Evolutionary conservation across 2,113 vertebrate genomes (phyloP).

Genomic region (Notiomystis cincta): DNA sequence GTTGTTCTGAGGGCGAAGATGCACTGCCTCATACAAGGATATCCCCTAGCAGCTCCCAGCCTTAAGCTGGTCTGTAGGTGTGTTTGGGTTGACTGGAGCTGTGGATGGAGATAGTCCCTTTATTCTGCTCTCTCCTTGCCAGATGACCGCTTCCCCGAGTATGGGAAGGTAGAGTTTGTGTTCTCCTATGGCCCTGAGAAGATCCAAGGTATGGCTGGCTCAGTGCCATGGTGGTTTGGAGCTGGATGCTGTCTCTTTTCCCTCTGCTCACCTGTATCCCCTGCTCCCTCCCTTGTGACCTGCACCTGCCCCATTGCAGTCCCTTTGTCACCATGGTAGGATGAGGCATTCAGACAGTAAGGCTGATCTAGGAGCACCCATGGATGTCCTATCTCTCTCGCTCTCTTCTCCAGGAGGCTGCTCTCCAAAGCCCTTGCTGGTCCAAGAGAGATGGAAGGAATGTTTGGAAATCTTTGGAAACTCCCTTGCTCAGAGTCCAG

Average conservation of each 20-base stretch:
- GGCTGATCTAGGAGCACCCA: not conserved
- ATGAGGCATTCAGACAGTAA: not conserved
- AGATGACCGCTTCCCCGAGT: conserved; percentile 97
- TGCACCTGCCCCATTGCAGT: not conserved
- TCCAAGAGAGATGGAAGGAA: not conserved
- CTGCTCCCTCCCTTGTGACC: not conserved
- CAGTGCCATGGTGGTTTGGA: accelerated
- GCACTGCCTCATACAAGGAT: not conserved
- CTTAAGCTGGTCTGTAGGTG: not conserved
- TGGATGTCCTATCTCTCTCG: accelerated
- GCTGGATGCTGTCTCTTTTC: not conserved
- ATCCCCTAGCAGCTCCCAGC: not conserved
- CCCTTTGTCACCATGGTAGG: not conserved
- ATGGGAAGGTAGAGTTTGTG: conserved; percentile 96
- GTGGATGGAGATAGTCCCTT: not conserved
- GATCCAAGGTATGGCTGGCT: conserved; percentile 85
- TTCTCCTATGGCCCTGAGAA: conserved; percentile 98
- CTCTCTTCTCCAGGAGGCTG: not conserved
- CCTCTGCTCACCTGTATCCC: not conserved
- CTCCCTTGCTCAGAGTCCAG: no score
- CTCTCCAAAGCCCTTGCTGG: not conserved
- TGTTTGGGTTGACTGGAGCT: not conserved
- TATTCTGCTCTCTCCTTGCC: conserved; percentile 19
- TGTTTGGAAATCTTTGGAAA: not conserved
- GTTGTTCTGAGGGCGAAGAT: not conserved